These are phyloP conservation scores for Typhlichthys subterraneus DNA, from an alignment of 2,797 vertebrate genomes.

Conservation along the genomic window DNA sequence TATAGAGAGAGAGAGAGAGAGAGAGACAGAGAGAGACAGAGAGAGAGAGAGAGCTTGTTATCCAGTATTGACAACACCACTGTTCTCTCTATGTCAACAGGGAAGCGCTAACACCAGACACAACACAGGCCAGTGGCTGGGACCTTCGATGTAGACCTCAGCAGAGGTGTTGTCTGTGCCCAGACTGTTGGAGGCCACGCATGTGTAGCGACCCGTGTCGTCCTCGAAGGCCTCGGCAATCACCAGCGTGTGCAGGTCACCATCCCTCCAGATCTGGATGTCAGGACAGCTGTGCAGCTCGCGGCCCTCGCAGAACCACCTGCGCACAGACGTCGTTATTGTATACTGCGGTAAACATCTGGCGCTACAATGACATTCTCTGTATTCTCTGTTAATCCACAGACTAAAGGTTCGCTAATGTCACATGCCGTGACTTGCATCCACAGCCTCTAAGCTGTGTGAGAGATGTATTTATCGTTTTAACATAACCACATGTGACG, in stretches of 20 bases:
- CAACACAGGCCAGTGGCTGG: slow-evolving; percentile 3
- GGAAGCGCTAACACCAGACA: no score
- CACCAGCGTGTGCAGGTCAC: slow-evolving; percentile 87
- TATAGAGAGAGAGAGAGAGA: no score
- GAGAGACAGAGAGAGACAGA: neutral
- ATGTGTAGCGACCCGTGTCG: slow-evolving; percentile 97
- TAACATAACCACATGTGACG: slow-evolving; percentile 27
- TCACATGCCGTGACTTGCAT: neutral
- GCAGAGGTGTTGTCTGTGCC: slow-evolving; percentile 95
- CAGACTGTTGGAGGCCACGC: slow-evolving; percentile 89
- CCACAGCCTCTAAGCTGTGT: slow-evolving; percentile 1
- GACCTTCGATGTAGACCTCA: slow-evolving; percentile 98
- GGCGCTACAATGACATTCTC: neutral
- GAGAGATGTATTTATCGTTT: slow-evolving; percentile 18
- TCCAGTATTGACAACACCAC: no score
- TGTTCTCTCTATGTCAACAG: no score
- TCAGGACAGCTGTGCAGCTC: slow-evolving; percentile 91
- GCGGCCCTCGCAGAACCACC: slow-evolving; percentile 98
- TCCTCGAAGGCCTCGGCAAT: slow-evolving; percentile 97
- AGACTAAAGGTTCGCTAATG: slow-evolving; percentile 2
- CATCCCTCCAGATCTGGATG: slow-evolving; percentile 88
- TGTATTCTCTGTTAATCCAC: slow-evolving; percentile 9
- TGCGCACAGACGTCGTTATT: slow-evolving; percentile 50
- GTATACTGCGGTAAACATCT: no score
- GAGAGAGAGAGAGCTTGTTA: no score